Conservation (phyloP, 2,888 invertebrate species). For the Epistrophe eligans region DNA sequence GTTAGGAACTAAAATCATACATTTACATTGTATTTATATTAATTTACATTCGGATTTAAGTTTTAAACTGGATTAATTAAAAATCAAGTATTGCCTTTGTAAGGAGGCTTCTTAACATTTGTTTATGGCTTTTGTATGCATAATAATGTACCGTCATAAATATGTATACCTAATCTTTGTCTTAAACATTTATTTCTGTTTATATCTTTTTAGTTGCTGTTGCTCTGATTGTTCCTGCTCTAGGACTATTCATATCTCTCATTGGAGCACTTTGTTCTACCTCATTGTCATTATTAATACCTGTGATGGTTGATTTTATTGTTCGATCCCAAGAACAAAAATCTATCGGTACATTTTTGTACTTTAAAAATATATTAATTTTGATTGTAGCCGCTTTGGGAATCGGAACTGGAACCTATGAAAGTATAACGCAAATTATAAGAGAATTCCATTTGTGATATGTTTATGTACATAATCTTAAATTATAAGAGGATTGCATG, state of each 20-base stretch:
- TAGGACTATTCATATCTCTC: conserved; percentile 94
- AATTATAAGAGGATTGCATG: conserved; percentile 13
- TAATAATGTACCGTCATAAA: too few species aligned
- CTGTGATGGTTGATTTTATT: conserved; percentile 93
- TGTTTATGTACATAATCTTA: conserved; percentile 1
- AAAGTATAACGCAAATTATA: conserved; percentile 87
- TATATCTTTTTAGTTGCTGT: conserved; percentile 88
- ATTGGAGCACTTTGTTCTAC: conserved; percentile 96
- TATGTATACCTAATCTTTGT: too few species aligned
- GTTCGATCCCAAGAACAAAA: conserved; percentile 87
- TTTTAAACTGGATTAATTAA: too few species aligned
- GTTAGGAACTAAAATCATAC: too few species aligned
- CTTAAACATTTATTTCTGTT: background rate
- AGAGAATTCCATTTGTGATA: conserved; percentile 78
- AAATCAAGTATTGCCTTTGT: too few species aligned
- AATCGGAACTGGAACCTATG: conserved; percentile 90
- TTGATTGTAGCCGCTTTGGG: conserved; percentile 88
- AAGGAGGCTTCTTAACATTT: too few species aligned
- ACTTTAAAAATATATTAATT: conserved; percentile 87
- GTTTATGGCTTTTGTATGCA: too few species aligned
- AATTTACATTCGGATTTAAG: too few species aligned
- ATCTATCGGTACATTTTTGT: conserved; percentile 81
- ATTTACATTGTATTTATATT: too few species aligned
- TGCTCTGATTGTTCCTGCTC: conserved; percentile 93
- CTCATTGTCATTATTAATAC: conserved; percentile 93